These are phyloP conservation scores for Epicampocera succincta DNA, from an alignment of 2,888 invertebrate species.

Conservation along the genomic window DNA sequence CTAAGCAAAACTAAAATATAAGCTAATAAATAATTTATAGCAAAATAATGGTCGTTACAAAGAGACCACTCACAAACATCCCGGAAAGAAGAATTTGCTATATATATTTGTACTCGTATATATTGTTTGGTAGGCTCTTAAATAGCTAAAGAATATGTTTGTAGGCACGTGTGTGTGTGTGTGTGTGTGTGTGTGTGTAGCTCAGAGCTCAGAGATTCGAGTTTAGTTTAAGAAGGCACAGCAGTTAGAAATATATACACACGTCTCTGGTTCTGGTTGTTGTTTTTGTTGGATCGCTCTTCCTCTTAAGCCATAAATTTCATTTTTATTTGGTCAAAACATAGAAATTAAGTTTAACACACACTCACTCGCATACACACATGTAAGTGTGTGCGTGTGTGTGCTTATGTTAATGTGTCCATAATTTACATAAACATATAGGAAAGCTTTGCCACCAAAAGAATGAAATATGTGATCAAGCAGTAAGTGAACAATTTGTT, in stretches of 20 bases:
- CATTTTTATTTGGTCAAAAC: constrained; percentile 43
- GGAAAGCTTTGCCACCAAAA: constrained; percentile 31
- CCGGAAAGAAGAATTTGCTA: constrained; percentile 7
- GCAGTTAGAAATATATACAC: too few species aligned
- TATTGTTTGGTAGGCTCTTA: constrained; percentile 10
- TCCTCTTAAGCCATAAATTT: constrained; percentile 54
- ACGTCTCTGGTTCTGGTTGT: background rate
- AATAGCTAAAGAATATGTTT: too few species aligned
- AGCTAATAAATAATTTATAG: constrained; percentile 59
- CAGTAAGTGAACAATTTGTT: constrained; percentile 32
- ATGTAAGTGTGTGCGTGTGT: background rate
- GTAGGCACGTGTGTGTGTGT: too few species aligned
- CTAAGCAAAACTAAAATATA: constrained; percentile 23
- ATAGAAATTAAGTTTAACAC: too few species aligned
- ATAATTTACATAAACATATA: constrained; percentile 65
- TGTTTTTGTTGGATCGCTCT: constrained; percentile 24
- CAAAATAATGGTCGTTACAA: constrained; percentile 47
- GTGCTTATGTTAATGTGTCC: constrained; percentile 40
- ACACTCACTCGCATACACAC: too few species aligned
- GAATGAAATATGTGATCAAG: constrained; percentile 34
- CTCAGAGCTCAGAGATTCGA: too few species aligned
- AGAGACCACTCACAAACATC: constrained; percentile 25
- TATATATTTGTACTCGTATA: too few species aligned
- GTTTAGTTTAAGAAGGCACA: too few species aligned
- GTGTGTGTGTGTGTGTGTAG: too few species aligned